Percentiles rank a stretch among this genome's conserved stretches.
These are phyloP conservation scores for Lapara coniferarum DNA, from an alignment of 2,888 invertebrate species.

Conservation along the genomic window DNA sequence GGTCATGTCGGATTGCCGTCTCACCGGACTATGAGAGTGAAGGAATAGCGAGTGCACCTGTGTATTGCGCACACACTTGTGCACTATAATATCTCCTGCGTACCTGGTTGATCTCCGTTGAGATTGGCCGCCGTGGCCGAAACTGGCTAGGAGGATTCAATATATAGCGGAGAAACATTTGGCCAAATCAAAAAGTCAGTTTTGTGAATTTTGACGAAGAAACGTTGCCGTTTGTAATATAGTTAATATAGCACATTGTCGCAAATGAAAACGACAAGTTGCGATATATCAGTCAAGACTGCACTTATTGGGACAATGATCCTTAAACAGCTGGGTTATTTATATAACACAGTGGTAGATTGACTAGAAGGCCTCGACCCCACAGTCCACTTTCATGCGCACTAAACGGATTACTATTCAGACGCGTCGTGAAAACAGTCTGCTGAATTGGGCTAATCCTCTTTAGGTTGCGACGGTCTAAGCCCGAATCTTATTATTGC, in stretches of 20 bases:
- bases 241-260: slow-evolving; percentile 35
- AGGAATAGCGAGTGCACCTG: too few species aligned
- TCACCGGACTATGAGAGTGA: too few species aligned
- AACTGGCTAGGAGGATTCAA: too few species aligned
- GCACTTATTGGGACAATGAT: slow-evolving; percentile 53
- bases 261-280: slow-evolving; percentile 34
- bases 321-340: slow-evolving; percentile 52
- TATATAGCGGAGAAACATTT: too few species aligned
- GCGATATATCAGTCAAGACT: slow-evolving; percentile 39
- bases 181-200: too few species aligned
- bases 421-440: slow-evolving; percentile 51
- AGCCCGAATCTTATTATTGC: slow-evolving; percentile 25
- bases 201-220: neutral
- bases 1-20: too few species aligned
- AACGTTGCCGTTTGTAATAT: slow-evolving; percentile 28
- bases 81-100: too few species aligned
- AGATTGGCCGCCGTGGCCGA: too few species aligned
- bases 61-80: too few species aligned
- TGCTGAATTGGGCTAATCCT: slow-evolving; percentile 61
- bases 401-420: slow-evolving; percentile 57
- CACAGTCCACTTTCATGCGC: slow-evolving; percentile 48
- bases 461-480: slow-evolving; percentile 44
- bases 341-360: slow-evolving; percentile 52
- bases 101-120: too few species aligned
- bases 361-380: slow-evolving; percentile 55